Evolutionary conservation across 2,113 vertebrate species (phyloP), one percentile per base, ranked within the genome.

Genomic region (Thunnus maccoyii): DNA sequence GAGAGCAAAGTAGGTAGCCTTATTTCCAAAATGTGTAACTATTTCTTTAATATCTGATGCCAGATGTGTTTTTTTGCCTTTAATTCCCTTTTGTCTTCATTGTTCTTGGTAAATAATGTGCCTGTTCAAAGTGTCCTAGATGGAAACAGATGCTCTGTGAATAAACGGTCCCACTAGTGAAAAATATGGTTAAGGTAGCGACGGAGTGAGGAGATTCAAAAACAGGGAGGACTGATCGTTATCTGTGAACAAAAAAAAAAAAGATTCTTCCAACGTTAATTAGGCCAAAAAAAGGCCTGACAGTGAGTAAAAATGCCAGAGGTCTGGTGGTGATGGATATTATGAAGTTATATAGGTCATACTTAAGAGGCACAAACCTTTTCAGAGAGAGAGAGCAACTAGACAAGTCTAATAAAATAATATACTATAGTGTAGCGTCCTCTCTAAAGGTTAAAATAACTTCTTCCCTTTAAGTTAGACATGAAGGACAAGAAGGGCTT

Each of bases 311-410:
- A 70, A 32, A 41, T 41, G 36, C 36, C 36, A 41, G 36, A 41
- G 36, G 36, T 41, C 36, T 41, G 36, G 54, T 41, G 61, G 10
- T 6, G 61, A 50, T 20, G 20, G 69, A 36, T 4, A 4, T 64
- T 74, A 78, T 62, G 76, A 73, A 78, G 58, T 51, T 41, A 66
- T 52, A 66, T 13, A 66, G 10, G 74, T 89, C 71, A 57, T 63
- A 70, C 50, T 76, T 1, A 32, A 81, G 83, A 91, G 83, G 85
- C 89, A 91, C 83, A 62, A 51, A 78, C 72, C 22, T 76, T 71
- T 63, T 83, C 48, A 41, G 6, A 41, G 36, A 41, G 36, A 80
- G 67, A 52, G 65, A 32, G 15, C 13, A 22, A 76, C 16, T 41
- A 62, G n/a, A 76, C 68, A 48, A 72, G 27, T 67, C 20, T 64